These are phyloP conservation scores for Zaprionus obscuricornis DNA, from an alignment of 2,888 invertebrate species.

Conservation along the genomic window DNA sequence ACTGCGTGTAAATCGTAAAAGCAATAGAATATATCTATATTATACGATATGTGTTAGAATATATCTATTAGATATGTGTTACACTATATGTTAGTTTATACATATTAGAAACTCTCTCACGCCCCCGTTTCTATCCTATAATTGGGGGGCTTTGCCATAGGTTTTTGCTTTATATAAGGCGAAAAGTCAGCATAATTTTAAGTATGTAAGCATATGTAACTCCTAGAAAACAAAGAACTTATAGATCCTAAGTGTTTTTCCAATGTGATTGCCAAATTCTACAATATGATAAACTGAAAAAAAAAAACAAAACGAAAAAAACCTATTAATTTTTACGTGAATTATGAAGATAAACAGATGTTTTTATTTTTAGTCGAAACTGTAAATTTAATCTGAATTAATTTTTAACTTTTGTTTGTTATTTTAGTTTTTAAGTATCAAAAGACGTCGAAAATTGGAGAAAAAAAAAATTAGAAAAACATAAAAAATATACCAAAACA, in stretches of 20 bases:
- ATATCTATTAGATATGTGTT: slow-evolving; percentile 22
- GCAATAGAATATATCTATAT: slow-evolving; percentile 54
- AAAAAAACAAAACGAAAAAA: slow-evolving; percentile 23
- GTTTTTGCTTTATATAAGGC: slow-evolving; percentile 21
- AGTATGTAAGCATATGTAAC: slow-evolving; percentile 10
- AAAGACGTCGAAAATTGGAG: slow-evolving; percentile 4
- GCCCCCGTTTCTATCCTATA: slow-evolving; percentile 2
- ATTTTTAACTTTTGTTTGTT: slow-evolving; percentile 66
- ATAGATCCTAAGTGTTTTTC: slow-evolving; percentile 75
- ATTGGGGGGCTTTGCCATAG: slow-evolving; percentile 20
- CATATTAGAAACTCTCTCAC: slow-evolving; percentile 13
- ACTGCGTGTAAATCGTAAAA: slow-evolving; percentile 75
- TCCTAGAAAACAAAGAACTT: slow-evolving; percentile 67
- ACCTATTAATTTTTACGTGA: slow-evolving; percentile 56
- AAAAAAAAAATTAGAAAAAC: slow-evolving; percentile 13
- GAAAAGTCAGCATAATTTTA: slow-evolving; percentile 46
- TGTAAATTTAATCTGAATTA: slow-evolving; percentile 46
- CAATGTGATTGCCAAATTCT: slow-evolving; percentile 78
- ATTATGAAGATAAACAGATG: slow-evolving; percentile 12
- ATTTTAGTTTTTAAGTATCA: slow-evolving; percentile 71
- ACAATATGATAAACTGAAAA: slow-evolving; percentile 50
- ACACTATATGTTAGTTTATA: slow-evolving; percentile 8
- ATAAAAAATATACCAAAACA: slow-evolving; percentile 52
- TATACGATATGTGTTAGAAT: background rate
- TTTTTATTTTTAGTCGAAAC: slow-evolving; percentile 29